A percentile compares a stretch with the other conserved stretches of the same genome.
Evolutionary conservation across 64 coral and sea anemone genomes (phyloP).

Genomic region (Cladopsammia gracilis): DNA sequence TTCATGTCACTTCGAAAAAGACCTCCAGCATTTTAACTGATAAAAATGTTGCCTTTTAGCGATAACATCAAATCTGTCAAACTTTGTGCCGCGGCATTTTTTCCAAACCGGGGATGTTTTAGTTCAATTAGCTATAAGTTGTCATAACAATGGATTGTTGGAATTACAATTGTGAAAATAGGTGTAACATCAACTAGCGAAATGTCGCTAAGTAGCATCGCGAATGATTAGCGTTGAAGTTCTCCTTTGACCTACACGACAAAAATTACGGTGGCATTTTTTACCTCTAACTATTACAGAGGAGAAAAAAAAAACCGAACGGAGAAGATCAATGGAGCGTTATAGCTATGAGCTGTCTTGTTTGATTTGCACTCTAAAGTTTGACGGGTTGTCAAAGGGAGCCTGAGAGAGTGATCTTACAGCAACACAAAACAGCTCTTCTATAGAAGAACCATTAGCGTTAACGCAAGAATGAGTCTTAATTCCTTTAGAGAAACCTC

Average conservation of each 20-base stretch:
- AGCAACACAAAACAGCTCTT: conserved; percentile 46
- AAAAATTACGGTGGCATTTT: neutral
- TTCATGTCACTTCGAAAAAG: neutral
- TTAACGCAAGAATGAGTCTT: neutral
- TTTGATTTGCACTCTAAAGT: neutral
- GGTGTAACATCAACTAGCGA: neutral
- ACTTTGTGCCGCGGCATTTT: neutral
- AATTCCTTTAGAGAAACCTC: neutral
- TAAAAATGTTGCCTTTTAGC: conserved; percentile 16
- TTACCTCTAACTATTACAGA: neutral
- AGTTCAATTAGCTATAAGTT: neutral
- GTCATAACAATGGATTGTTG: neutral
- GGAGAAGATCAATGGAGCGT: too few relatives aligned
- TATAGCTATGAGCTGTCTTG: too few relatives aligned
- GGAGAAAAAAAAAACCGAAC: neutral
- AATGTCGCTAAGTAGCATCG: neutral
- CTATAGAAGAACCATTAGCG: neutral
- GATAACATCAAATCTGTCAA: conserved; percentile 10
- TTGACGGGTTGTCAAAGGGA: conserved; percentile 27
- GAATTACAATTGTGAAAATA: conserved; percentile 18
- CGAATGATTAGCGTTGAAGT: neutral
- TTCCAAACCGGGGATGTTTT: neutral
- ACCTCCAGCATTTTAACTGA: neutral
- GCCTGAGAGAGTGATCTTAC: neutral
- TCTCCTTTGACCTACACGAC: neutral